Evolutionary conservation across 1,140 invertebrate genomes (phyloP).

Genomic region (Drosophila parabipectinata): DNA sequence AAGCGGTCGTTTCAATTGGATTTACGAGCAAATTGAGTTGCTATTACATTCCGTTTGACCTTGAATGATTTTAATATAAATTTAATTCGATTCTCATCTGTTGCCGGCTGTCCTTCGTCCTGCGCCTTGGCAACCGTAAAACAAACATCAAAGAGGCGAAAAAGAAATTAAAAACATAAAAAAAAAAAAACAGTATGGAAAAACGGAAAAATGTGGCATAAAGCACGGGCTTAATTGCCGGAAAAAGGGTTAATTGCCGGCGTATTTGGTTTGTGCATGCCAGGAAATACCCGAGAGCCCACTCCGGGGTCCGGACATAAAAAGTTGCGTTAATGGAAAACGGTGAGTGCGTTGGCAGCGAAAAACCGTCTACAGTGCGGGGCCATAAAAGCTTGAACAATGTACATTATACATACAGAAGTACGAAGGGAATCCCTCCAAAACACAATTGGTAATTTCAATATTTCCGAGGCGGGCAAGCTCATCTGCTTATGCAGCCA

Average conservation of each 20-base stretch:
- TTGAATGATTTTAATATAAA: conserved; percentile 34
- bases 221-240: conserved; percentile 44
- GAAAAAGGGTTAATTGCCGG: conserved; percentile 52
- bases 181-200: neutral
- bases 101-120: neutral
- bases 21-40: conserved; percentile 42
- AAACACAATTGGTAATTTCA: conserved; percentile 40
- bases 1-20: conserved; percentile 47
- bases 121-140: conserved; percentile 15
- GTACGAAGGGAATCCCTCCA: neutral
- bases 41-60: conserved; percentile 42
- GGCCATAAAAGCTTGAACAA: neutral
- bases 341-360: conserved; percentile 3
- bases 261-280: conserved; percentile 45
- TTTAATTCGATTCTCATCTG: conserved; percentile 25
- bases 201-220: conserved; percentile 45
- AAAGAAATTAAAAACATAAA: neutral
- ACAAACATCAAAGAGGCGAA: conserved; percentile 39
- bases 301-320: conserved; percentile 24
- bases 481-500: conserved; percentile 7
- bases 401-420: neutral
- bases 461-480: conserved; percentile 3
- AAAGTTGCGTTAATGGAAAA: conserved; percentile 51
- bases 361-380: neutral
- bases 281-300: conserved; percentile 39